Percentiles rank a stretch among this genome's conserved stretches.
Evolutionary conservation across 2,888 invertebrate species (phyloP).

Genomic region (Fissipunctia ypsillon): DNA sequence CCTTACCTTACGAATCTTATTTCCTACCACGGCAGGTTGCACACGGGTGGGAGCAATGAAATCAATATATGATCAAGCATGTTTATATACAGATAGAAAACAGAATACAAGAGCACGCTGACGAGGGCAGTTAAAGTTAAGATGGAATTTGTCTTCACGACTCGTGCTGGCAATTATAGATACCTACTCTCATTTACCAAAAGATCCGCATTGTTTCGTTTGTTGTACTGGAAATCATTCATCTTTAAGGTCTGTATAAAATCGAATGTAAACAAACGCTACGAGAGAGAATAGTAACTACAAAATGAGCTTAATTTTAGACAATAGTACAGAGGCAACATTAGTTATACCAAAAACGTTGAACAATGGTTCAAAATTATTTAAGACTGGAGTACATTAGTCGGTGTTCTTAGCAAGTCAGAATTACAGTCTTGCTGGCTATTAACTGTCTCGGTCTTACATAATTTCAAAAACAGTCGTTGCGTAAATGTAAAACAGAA

Average conservation of each 20-base stretch:
- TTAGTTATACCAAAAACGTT: conserved; percentile 19
- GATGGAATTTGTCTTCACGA: too few species aligned
- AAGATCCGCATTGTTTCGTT: neutral
- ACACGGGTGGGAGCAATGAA: too few species aligned
- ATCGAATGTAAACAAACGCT: neutral
- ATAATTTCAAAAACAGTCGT: conserved; percentile 11
- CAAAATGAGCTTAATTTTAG: neutral
- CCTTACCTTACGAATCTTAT: too few species aligned
- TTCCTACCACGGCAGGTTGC: too few species aligned
- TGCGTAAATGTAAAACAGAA: neutral
- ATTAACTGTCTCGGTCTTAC: neutral
- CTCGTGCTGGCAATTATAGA: too few species aligned
- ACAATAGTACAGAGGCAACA: conserved; percentile 12
- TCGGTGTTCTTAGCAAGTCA: conserved; percentile 6
- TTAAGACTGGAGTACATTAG: conserved; percentile 4
- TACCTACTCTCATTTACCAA: neutral
- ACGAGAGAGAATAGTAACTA: neutral
- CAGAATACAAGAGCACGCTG: too few species aligned
- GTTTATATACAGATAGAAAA: too few species aligned
- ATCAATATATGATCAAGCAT: too few species aligned
- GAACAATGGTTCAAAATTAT: conserved; percentile 30
- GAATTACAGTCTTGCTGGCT: conserved; percentile 3
- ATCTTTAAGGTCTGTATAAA: neutral
- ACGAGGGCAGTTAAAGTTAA: too few species aligned
- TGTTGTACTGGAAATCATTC: neutral